Conservation (phyloP, 2,888 invertebrate genomes). For the Drosophila siamana region DNA sequence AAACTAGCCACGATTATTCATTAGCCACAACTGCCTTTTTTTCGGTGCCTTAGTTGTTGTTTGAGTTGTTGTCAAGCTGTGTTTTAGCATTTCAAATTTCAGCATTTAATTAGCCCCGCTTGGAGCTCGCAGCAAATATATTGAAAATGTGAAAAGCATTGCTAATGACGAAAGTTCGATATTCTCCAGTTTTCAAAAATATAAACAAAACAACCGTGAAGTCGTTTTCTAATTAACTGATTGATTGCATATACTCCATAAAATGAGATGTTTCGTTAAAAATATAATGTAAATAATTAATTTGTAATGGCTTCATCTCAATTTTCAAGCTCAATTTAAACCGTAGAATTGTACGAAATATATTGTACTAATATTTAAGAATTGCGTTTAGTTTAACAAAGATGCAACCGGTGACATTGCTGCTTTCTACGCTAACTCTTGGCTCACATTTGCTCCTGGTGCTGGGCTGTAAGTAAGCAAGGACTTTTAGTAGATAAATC, state of each 20-base stretch:
- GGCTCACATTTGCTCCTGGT: background rate
- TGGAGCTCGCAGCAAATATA: background rate
- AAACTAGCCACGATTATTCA: conserved; percentile 47
- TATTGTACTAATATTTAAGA: background rate
- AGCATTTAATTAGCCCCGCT: conserved; percentile 31
- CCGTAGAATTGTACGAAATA: background rate
- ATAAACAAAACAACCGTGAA: background rate
- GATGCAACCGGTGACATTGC: background rate
- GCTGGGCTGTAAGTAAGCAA: background rate
- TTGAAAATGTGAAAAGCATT: background rate
- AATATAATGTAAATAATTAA: background rate
- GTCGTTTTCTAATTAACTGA: too few relatives aligned
- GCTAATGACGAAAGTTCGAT: background rate
- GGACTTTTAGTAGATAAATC: background rate
- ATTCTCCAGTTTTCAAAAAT: background rate
- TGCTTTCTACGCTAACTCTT: background rate
- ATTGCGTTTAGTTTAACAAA: background rate
- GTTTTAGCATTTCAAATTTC: conserved; percentile 24
- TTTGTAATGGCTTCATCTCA: background rate
- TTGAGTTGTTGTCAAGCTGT: background rate
- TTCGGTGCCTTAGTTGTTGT: conserved; percentile 15
- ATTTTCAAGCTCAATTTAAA: background rate
- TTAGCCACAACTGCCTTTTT: conserved; percentile 25
- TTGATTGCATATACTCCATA: too few relatives aligned
- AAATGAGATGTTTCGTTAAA: too few relatives aligned